A percentile compares a stretch with the other conserved stretches of the same genome.
These are phyloP conservation scores for Rhizoglyphus robini DNA, from an alignment of 1,140 invertebrate species.

Conservation along the genomic window DNA sequence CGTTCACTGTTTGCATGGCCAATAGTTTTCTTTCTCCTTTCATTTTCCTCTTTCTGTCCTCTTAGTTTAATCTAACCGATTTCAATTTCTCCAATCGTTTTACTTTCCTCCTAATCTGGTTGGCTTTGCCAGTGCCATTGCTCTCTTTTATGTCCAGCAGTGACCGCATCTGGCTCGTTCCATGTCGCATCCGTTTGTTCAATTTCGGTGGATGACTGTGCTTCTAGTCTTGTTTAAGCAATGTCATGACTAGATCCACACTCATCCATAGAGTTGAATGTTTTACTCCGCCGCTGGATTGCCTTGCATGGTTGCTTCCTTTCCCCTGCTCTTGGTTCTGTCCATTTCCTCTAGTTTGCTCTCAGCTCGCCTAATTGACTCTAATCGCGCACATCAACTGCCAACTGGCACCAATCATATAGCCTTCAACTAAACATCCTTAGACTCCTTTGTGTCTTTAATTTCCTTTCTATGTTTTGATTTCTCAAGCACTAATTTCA, in stretches of 20 bases:
- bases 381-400: slow-evolving; percentile 8
- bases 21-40: neutral
- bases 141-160: neutral
- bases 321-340: slow-evolving; percentile 1
- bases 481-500: neutral
- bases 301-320: neutral
- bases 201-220: slow-evolving; percentile 16
- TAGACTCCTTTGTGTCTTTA: neutral
- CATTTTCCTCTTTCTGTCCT: neutral
- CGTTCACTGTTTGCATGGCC: too few relatives aligned
- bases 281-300: neutral
- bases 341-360: neutral
- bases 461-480: neutral
- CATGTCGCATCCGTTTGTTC: neutral
- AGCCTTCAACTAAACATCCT: neutral
- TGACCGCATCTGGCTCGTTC: neutral
- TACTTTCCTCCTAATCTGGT: neutral
- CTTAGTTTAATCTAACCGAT: neutral
- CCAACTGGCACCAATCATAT: neutral
- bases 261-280: slow-evolving; percentile 4
- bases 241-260: slow-evolving; percentile 18
- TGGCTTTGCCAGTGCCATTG: neutral
- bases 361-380: slow-evolving; percentile 12
- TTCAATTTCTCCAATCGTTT: neutral
- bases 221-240: slow-evolving; percentile 13